These are phyloP conservation scores for Gymnoscelis rufifasciata DNA, from an alignment of 2,888 invertebrate species.

Conservation along the genomic window DNA sequence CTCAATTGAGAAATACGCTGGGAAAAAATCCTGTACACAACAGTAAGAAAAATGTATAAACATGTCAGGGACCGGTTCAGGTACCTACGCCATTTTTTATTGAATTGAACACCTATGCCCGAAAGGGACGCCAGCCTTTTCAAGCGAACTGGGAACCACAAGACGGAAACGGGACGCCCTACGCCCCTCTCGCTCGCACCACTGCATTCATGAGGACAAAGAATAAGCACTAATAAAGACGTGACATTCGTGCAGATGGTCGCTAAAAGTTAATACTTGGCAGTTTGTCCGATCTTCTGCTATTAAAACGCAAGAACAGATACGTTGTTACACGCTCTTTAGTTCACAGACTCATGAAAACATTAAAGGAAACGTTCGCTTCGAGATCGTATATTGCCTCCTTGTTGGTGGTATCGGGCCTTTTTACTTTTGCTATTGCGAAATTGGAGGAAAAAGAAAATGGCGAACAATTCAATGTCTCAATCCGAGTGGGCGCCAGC, in stretches of 20 bases:
- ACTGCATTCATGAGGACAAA: slow-evolving; percentile 73
- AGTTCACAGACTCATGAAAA: slow-evolving; percentile 70
- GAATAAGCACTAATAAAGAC: slow-evolving; percentile 77
- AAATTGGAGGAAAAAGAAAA: slow-evolving; percentile 70
- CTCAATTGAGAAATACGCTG: slow-evolving; percentile 72
- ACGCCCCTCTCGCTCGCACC: slow-evolving; percentile 40
- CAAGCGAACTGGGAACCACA: slow-evolving; percentile 40
- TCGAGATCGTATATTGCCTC: slow-evolving; percentile 61
- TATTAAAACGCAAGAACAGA: slow-evolving; percentile 72
- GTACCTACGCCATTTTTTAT: slow-evolving; percentile 78
- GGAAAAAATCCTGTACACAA: slow-evolving; percentile 58
- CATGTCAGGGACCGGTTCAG: slow-evolving; percentile 73
- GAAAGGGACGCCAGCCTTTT: slow-evolving; percentile 64
- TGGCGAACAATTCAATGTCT: slow-evolving; percentile 70
- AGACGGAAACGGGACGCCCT: slow-evolving; percentile 45
- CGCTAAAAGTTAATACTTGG: slow-evolving; percentile 75
- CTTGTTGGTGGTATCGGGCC: slow-evolving; percentile 62
- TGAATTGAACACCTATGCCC: slow-evolving; percentile 71
- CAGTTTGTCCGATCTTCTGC: slow-evolving; percentile 67
- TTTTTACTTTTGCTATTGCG: slow-evolving; percentile 68
- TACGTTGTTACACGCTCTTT: slow-evolving; percentile 72
- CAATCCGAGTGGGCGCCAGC: slow-evolving; percentile 57
- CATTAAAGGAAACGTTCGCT: slow-evolving; percentile 68
- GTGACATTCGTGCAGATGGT: slow-evolving; percentile 77
- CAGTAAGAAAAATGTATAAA: slow-evolving; percentile 76